Percentiles rank a stretch among this genome's conserved stretches.
phyloP scores from a whole-genome alignment of 35 echinoderm and acorn worm genomes.

The Holothuria glaberrima region DNA sequence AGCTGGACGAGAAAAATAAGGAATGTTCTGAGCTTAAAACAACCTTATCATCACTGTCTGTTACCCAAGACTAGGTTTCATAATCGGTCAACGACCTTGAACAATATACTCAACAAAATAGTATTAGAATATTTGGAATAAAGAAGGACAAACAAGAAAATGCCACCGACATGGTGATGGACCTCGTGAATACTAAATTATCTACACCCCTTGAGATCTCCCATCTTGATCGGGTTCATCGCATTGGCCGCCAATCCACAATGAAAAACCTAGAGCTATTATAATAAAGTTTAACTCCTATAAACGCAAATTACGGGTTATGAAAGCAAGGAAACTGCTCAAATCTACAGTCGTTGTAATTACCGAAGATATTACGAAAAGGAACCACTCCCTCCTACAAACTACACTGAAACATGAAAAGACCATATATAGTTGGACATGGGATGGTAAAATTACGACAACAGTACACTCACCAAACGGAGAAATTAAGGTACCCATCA shows the following conservation, averaged over 20 bases:
- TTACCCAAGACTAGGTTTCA: not conserved
- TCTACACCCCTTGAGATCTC: not conserved
- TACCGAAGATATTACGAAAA: conserved; percentile 4
- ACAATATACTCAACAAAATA: conserved; percentile 55
- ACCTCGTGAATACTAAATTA: conserved; percentile 42
- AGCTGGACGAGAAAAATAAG: too few relatives aligned
- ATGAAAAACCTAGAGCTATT: conserved; percentile 30
- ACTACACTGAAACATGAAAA: too few relatives aligned
- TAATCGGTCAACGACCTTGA: conserved; percentile 38
- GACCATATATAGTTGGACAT: too few relatives aligned
- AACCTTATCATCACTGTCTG: not conserved
- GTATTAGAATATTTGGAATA: too few relatives aligned
- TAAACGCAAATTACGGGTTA: not conserved
- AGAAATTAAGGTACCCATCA: not conserved
- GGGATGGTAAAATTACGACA: too few relatives aligned
- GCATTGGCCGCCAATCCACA: not conserved
- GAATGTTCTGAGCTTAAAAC: too few relatives aligned
- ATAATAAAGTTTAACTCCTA: not conserved
- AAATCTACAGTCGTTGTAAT: conserved; percentile 38
- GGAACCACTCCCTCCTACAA: not conserved
- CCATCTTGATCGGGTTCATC: conserved; percentile 42
- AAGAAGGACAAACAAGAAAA: conserved; percentile 41
- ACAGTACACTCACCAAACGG: too few relatives aligned
- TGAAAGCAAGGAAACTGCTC: too few relatives aligned
- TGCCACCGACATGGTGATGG: conserved; percentile 15